Evolutionary conservation across 2,888 invertebrate genomes (phyloP).

Genomic region (Pandemis heparana): DNA sequence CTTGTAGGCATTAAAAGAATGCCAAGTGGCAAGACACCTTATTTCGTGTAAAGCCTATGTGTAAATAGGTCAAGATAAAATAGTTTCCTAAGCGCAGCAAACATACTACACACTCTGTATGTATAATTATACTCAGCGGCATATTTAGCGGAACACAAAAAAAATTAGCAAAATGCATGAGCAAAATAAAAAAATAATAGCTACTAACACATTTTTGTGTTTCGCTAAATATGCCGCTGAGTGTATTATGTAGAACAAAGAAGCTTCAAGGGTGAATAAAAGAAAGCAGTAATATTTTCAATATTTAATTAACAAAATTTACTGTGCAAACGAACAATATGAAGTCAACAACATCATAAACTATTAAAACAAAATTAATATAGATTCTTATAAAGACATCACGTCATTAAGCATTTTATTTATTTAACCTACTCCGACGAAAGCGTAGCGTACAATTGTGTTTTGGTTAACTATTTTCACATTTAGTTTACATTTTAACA

Average conservation of each 20-base stretch:
- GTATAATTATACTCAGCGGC: too few relatives aligned
- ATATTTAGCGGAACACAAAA: too few relatives aligned
- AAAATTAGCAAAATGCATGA: too few relatives aligned
- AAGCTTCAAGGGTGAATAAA: constrained; percentile 18
- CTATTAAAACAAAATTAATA: constrained; percentile 81
- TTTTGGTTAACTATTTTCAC: constrained; percentile 70
- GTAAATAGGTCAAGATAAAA: too few relatives aligned
- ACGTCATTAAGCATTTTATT: constrained; percentile 54
- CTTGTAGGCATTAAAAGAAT: too few relatives aligned
- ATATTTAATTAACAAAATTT: constrained; percentile 76
- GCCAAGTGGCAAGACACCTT: too few relatives aligned
- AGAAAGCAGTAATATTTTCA: constrained; percentile 56
- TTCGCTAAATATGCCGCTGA: too few relatives aligned
- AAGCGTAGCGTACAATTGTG: constrained; percentile 50
- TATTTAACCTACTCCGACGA: constrained; percentile 42
- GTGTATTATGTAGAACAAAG: neutral
- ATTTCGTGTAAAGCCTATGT: too few relatives aligned
- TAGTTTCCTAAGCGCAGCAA: too few relatives aligned
- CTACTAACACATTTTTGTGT: too few relatives aligned
- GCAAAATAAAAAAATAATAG: too few relatives aligned
- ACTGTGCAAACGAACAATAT: constrained; percentile 77
- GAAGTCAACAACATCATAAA: constrained; percentile 80
- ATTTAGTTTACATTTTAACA: constrained; percentile 45
- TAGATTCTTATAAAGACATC: constrained; percentile 65
- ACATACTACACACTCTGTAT: too few relatives aligned